Evolutionary conservation across 2,888 invertebrate genomes (phyloP).

Genomic region (Hemaris fuciformis): DNA sequence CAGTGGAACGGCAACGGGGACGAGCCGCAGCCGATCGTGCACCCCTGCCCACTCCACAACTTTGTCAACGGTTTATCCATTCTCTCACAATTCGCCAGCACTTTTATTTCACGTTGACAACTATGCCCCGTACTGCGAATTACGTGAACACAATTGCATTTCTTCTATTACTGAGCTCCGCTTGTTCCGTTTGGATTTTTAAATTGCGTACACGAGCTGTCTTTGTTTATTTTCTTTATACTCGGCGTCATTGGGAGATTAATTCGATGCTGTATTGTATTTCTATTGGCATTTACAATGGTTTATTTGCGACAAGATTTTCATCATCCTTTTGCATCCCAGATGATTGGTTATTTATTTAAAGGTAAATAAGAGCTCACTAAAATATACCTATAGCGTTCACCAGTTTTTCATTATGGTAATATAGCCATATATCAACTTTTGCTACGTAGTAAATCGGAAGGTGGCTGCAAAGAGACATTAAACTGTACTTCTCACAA

Average conservation of each 20-base stretch:
- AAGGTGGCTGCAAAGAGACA: too few species aligned
- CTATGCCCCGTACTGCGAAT: background rate
- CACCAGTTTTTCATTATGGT: too few species aligned
- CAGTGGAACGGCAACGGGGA: background rate
- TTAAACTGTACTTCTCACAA: too few species aligned
- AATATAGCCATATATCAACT: too few species aligned
- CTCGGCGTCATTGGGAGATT: background rate
- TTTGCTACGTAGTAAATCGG: too few species aligned
- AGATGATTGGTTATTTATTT: too few species aligned
- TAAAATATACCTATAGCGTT: too few species aligned
- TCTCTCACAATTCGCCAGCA: background rate
- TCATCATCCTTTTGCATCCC: too few species aligned
- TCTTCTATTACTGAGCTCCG: background rate
- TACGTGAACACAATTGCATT: background rate
- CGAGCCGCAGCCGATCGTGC: background rate
- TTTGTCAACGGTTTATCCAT: constrained; percentile 2
- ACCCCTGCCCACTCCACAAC: background rate
- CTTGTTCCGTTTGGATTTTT: background rate
- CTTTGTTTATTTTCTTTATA: background rate
- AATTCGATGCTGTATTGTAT: background rate
- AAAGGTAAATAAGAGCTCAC: too few species aligned
- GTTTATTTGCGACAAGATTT: too few species aligned
- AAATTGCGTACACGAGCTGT: background rate
- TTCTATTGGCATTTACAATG: background rate
- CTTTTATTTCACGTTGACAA: background rate